Percentiles rank a stretch among this genome's conserved stretches.
phyloP scores from a whole-genome alignment of 2,797 vertebrate species.

The Acipenser oxyrinchus region DNA sequence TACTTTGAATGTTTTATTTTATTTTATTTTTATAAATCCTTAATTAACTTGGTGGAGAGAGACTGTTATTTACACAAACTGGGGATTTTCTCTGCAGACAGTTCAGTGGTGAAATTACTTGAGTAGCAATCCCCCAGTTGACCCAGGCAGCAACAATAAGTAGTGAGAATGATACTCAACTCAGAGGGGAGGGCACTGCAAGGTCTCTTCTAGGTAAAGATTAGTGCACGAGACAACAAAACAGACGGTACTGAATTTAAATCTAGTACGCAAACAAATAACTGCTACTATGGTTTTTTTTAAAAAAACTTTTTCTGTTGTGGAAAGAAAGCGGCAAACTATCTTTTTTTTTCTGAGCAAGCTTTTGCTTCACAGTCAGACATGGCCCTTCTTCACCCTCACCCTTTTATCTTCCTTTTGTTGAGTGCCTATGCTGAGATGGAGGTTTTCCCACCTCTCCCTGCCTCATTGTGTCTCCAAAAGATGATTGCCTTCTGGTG shows the following conservation, averaged over 20 bases:
- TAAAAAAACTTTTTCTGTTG: conserved; percentile 39
- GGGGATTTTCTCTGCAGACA: conserved; percentile 2
- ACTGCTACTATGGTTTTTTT: no score
- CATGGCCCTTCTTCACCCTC: conserved; percentile 76
- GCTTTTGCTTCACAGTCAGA: conserved; percentile 79
- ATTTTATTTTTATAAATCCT: no score
- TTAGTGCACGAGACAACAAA: no score
- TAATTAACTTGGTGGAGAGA: conserved; percentile 18
- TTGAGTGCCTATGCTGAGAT: conserved; percentile 69
- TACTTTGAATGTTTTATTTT: no score
- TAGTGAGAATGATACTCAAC: conserved; percentile 3
- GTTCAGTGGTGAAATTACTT: neutral
- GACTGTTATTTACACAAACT: conserved; percentile 50
- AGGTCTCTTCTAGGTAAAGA: no score
- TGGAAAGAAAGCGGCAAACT: conserved; percentile 43
- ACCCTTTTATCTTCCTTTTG: conserved; percentile 91
- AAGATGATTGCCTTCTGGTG: conserved; percentile 90
- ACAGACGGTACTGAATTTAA: no score
- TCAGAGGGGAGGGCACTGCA: neutral
- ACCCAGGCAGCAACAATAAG: no score
- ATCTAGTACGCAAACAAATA: no score
- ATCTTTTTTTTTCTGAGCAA: conserved; percentile 29
- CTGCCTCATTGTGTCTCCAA: conserved; percentile 76
- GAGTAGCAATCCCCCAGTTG: neutral
- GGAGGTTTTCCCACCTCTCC: conserved; percentile 71